Conservation (phyloP, 2,797 vertebrate genomes). For the Alauda arvensis region DNA sequence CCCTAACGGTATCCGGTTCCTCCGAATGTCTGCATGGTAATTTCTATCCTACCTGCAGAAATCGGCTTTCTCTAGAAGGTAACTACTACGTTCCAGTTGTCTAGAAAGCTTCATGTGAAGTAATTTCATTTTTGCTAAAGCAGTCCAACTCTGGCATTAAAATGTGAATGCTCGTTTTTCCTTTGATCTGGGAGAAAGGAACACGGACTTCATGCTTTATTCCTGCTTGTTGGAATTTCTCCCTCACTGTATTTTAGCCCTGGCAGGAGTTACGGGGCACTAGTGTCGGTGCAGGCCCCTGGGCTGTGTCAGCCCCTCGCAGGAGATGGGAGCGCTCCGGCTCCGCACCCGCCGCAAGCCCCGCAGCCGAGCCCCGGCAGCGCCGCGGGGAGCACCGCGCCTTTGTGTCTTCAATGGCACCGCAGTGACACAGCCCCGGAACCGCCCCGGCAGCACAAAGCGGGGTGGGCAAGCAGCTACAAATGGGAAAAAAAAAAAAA, state of each 20-base stretch:
- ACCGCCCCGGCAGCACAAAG: neutral
- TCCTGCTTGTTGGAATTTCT: neutral
- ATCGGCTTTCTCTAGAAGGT: neutral
- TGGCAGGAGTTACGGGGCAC: neutral
- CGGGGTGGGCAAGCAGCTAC: neutral
- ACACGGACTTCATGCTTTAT: neutral
- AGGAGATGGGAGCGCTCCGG: neutral
- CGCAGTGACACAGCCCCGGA: neutral
- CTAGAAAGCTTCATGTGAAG: neutral
- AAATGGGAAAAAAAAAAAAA: neutral
- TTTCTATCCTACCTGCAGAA: neutral
- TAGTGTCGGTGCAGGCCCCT: neutral
- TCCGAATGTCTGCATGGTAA: neutral
- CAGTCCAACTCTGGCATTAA: neutral
- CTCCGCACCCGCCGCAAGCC: accelerated
- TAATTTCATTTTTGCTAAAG: neutral
- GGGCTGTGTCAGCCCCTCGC: neutral
- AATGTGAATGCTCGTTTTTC: neutral
- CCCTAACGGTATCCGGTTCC: no score
- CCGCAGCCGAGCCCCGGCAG: neutral
- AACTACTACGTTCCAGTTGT: neutral
- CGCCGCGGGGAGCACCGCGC: no score
- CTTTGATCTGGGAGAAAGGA: neutral
- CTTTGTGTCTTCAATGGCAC: neutral
- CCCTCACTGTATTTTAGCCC: neutral